Evolutionary conservation across 2,113 vertebrate genomes (phyloP).

Genomic region (Protobothrops flavoviridis): DNA sequence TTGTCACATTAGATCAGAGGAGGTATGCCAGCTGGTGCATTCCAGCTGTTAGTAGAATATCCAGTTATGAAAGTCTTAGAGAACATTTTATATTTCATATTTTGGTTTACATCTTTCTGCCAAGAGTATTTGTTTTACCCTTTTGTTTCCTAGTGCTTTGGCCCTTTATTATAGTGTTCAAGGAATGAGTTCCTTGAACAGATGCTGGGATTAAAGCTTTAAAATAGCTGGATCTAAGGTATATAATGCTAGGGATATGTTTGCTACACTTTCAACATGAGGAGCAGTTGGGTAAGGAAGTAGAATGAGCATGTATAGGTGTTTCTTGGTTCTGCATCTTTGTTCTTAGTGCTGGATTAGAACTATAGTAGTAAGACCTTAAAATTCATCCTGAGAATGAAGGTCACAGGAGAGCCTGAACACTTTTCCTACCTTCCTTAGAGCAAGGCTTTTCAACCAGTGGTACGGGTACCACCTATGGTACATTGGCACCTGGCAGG

Average conservation of each 20-base stretch:
- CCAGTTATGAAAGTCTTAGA: background rate
- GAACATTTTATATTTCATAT: background rate
- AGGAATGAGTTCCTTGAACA: background rate
- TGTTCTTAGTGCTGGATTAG: background rate
- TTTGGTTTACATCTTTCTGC: background rate
- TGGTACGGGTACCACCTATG: too few relatives aligned
- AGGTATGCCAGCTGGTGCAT: background rate
- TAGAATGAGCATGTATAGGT: background rate
- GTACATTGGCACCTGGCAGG: too few relatives aligned
- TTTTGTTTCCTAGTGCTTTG: background rate
- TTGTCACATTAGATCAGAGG: background rate
- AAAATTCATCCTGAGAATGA: background rate
- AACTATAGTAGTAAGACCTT: background rate
- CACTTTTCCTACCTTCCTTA: background rate
- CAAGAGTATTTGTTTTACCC: background rate
- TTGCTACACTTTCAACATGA: background rate
- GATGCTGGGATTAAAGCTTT: background rate
- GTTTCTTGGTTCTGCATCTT: background rate
- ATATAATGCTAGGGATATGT: background rate
- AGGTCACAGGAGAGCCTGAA: background rate
- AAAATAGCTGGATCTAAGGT: background rate
- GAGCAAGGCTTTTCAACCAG: too few relatives aligned
- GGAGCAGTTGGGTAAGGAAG: background rate
- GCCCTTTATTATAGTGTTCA: background rate
- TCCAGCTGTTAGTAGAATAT: background rate